A percentile compares a stretch with the other conserved stretches of the same genome.
phyloP scores from a whole-genome alignment of 2,113 vertebrate species.

The Ranitomeya variabilis region DNA sequence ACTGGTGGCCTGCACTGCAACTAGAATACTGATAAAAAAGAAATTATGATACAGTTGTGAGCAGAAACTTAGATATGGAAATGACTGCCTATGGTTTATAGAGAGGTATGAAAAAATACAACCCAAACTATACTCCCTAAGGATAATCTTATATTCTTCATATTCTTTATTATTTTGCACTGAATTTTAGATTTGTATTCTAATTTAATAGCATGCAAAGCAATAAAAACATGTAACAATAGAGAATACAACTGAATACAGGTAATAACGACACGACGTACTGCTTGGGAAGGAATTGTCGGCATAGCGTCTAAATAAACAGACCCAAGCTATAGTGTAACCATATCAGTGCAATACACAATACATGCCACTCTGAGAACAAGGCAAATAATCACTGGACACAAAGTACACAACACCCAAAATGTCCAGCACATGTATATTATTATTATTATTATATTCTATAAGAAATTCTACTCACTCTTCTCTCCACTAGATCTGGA shows the following conservation, averaged over 20 bases:
- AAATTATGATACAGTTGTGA: no score
- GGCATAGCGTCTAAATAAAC: not conserved
- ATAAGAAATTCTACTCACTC: conserved; percentile 3
- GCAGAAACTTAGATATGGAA: no score
- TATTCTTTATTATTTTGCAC: not conserved
- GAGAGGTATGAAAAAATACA: no score
- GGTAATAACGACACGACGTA: not conserved
- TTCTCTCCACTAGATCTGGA: not conserved
- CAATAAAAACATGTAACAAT: not conserved
- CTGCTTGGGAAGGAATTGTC: not conserved
- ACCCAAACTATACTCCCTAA: no score
- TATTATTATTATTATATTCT: not conserved
- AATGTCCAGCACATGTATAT: not conserved
- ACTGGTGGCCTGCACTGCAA: no score
- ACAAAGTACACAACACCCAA: not conserved
- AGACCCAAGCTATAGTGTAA: not conserved
- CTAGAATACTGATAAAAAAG: no score
- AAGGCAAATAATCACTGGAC: not conserved
- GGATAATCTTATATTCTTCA: no score
- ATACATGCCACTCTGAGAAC: not conserved
- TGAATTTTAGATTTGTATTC: not conserved
- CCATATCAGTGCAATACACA: not conserved
- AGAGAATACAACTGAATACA: not conserved
- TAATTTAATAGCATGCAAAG: not conserved
- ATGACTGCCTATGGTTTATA: no score